These are phyloP conservation scores for Pangasius sanitwongsei DNA, from an alignment of 2,797 vertebrate species.

Conservation along the genomic window DNA sequence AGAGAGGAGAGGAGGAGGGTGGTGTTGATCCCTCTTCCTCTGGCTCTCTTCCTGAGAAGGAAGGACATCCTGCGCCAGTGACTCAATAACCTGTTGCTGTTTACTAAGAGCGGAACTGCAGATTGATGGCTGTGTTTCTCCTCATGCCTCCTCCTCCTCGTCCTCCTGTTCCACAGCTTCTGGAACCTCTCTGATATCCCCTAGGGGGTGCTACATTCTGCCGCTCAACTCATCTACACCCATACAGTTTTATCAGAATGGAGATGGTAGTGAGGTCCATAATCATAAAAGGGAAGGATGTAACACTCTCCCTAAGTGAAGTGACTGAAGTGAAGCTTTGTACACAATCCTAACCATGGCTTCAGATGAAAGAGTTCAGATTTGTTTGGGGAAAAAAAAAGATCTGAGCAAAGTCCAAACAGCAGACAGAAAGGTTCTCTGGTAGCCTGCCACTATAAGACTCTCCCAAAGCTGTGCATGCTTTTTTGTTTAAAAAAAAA, in stretches of 20 bases:
- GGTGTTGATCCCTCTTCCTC: conserved; percentile 62
- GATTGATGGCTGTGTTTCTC: conserved; percentile 81
- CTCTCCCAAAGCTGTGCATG: conserved; percentile 17
- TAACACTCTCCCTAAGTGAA: conserved; percentile 67
- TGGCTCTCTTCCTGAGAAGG: conserved; percentile 71
- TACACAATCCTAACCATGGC: not conserved
- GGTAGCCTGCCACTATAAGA: conserved; percentile 31
- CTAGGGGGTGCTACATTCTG: conserved; percentile 40
- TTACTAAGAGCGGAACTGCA: conserved; percentile 78
- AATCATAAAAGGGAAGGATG: conserved; percentile 72
- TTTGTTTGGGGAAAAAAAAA: not conserved
- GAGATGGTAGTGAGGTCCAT: conserved; percentile 33
- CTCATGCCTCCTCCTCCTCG: conserved; percentile 67
- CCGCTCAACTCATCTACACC: not conserved
- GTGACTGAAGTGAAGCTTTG: conserved; percentile 25
- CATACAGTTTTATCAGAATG: not conserved
- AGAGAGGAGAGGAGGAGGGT: conserved; percentile 36
- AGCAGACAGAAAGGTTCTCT: conserved; percentile 54
- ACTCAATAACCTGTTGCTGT: conserved; percentile 85
- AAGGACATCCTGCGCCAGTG: conserved; percentile 88
- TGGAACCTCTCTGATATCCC: not conserved
- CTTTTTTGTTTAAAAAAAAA: conserved; percentile 25
- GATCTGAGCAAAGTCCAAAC: conserved; percentile 18
- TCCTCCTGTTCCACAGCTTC: conserved; percentile 45
- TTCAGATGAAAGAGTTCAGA: conserved; percentile 19